Evolutionary conservation across 2,113 vertebrate genomes (phyloP).

Genomic region (Bubo scandiacus): DNA sequence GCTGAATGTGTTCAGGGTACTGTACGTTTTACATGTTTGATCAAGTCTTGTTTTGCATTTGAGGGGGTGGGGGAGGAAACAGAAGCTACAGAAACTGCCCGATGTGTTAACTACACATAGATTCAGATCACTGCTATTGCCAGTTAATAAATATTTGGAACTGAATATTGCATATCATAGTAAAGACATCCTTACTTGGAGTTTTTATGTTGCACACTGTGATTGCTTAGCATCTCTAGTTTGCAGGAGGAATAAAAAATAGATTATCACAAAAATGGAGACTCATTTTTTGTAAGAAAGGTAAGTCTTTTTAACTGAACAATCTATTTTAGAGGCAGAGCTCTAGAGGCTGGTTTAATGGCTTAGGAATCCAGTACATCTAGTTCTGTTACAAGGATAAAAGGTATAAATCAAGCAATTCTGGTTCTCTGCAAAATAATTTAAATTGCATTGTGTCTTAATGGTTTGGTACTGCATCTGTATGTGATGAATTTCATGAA

Average conservation of each 20-base stretch:
- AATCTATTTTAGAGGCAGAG: neutral
- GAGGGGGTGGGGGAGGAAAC: neutral
- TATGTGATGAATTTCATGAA: neutral
- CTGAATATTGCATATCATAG: neutral
- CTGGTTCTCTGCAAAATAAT: neutral
- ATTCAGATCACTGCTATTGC: neutral
- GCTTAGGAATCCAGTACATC: neutral
- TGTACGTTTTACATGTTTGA: neutral
- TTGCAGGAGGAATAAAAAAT: conserved; percentile 1
- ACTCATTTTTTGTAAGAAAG: neutral
- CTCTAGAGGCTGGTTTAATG: neutral
- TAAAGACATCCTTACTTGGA: neutral
- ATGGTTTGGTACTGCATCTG: neutral
- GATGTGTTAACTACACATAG: neutral
- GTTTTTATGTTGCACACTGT: neutral
- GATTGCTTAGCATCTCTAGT: neutral
- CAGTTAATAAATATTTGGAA: neutral
- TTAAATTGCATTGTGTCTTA: neutral
- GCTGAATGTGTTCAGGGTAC: neutral
- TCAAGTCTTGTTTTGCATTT: neutral
- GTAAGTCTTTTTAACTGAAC: neutral
- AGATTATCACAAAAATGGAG: neutral
- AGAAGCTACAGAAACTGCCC: neutral
- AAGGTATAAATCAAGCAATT: neutral
- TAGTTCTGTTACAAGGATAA: neutral